These are phyloP conservation scores for Forbesichthys papilliferus DNA, from an alignment of 2,113 vertebrate genomes.

Conservation along the genomic window DNA sequence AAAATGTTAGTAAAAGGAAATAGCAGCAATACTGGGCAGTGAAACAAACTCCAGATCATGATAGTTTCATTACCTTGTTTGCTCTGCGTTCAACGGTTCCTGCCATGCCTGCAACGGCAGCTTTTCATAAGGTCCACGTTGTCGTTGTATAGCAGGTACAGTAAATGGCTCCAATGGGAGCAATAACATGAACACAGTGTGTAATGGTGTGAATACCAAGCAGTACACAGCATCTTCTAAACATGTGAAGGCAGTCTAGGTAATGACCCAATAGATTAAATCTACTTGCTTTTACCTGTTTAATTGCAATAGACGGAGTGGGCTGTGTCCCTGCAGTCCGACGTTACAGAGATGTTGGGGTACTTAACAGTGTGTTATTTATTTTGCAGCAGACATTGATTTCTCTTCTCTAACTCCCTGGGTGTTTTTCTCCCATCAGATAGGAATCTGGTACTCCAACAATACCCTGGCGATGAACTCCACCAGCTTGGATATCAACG, in stretches of 20 bases:
- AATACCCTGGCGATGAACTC: slow-evolving; percentile 91
- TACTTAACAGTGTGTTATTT: slow-evolving; percentile 39
- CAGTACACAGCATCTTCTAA: slow-evolving; percentile 33
- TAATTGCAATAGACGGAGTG: slow-evolving; percentile 8
- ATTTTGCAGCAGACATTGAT: slow-evolving; percentile 46
- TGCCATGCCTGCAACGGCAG: slow-evolving; percentile 39
- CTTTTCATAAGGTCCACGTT: slow-evolving; percentile 2
- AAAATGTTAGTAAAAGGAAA: slow-evolving; percentile 35
- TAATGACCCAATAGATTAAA: slow-evolving; percentile 22
- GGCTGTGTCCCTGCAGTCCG: slow-evolving; percentile 12
- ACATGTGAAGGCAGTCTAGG: slow-evolving; percentile 19
- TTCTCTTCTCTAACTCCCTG: slow-evolving; percentile 12
- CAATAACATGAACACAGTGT: slow-evolving; percentile 35
- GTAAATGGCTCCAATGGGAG: slow-evolving; percentile 22
- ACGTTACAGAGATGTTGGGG: slow-evolving; percentile 14
- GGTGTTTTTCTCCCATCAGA: slow-evolving; percentile 66
- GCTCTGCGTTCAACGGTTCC: slow-evolving; percentile 35
- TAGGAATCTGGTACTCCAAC: slow-evolving; percentile 93
- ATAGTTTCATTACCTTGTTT: slow-evolving; percentile 38
- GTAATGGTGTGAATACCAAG: slow-evolving; percentile 21
- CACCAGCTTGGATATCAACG: slow-evolving; percentile 88
- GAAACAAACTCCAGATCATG: slow-evolving; percentile 23
- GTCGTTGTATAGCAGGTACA: slow-evolving; percentile 14
- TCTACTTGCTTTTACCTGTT: slow-evolving; percentile 19
- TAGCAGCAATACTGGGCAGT: slow-evolving; percentile 16